A percentile compares a stretch with the other conserved stretches of the same genome.
phyloP scores from a whole-genome alignment of 2,113 vertebrate species.

The Chunga burmeisteri region DNA sequence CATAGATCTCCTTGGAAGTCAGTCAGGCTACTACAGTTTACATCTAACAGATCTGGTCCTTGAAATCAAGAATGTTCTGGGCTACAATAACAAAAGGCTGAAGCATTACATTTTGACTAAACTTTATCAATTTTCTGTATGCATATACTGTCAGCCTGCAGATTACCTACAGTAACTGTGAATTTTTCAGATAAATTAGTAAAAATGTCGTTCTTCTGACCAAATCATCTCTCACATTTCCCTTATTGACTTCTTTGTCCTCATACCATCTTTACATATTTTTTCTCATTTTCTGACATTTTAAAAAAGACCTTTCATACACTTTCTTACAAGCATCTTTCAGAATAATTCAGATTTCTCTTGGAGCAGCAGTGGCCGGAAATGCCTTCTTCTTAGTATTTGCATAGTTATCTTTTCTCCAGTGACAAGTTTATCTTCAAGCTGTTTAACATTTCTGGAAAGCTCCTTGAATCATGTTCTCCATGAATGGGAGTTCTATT shows the following conservation, averaged over 20 bases:
- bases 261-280: background rate
- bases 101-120: background rate
- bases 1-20: background rate
- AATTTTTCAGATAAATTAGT: background rate
- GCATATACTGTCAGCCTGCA: background rate
- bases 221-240: background rate
- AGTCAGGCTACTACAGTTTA: background rate
- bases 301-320: background rate
- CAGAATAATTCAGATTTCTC: background rate
- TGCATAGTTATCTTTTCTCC: background rate
- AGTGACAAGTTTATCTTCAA: background rate
- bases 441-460: background rate
- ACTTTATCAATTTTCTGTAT: background rate
- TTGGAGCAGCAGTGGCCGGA: background rate
- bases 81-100: background rate
- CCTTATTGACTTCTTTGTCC: background rate
- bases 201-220: background rate
- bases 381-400: background rate
- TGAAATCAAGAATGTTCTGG: background rate
- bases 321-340: background rate
- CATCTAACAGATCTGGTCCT: background rate
- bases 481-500: background rate
- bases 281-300: background rate
- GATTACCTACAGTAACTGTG: background rate
- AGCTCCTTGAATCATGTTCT: background rate